phyloP scores from a whole-genome alignment of 2,113 vertebrate genomes.

The Otis tarda region DNA sequence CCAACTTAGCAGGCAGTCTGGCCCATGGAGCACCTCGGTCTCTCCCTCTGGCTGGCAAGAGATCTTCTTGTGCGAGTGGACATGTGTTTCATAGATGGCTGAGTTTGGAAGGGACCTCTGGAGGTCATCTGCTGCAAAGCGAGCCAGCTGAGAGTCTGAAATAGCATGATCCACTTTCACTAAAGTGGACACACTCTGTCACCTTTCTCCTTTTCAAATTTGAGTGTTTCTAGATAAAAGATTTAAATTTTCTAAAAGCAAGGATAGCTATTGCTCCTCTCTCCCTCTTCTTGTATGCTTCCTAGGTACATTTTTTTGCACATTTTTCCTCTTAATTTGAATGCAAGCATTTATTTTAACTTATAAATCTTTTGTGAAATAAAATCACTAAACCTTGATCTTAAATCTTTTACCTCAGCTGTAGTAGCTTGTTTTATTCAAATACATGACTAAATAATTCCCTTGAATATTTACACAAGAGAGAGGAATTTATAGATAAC shows the following conservation, averaged over 20 bases:
- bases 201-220: background rate
- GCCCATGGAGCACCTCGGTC: background rate
- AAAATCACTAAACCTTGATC: background rate
- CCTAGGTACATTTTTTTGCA: background rate
- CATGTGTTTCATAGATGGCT: rapidly evolving
- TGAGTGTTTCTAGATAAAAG: background rate
- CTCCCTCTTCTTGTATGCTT: background rate
- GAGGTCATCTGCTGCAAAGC: background rate
- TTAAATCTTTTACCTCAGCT: background rate
- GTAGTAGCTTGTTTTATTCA: background rate
- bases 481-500: background rate
- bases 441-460: background rate
- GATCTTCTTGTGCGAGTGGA: background rate
- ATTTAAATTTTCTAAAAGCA: background rate
- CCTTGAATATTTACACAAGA: background rate
- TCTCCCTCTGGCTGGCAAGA: background rate
- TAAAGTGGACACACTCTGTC: background rate
- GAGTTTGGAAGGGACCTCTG: background rate
- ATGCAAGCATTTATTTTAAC: background rate
- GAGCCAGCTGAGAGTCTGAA: background rate
- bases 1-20: background rate
- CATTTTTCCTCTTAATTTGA: background rate
- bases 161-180: background rate
- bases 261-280: background rate
- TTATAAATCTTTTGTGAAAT: background rate